Base-by-base conservation (phyloP, 2,888 invertebrate genomes). In the Campopleginae sp. region DNA sequence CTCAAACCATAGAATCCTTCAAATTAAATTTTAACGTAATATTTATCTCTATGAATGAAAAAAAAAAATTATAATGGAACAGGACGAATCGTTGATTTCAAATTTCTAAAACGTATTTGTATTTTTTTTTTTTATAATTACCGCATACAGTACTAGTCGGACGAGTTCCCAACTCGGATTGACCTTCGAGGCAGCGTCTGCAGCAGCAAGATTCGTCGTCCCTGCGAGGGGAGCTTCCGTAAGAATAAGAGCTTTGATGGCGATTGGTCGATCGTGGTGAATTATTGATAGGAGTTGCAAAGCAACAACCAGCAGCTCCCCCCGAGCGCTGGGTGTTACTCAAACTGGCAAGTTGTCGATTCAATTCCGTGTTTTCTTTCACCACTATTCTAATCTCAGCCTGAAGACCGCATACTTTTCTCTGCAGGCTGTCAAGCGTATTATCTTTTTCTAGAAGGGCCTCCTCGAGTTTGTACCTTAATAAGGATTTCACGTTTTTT, bases 391-490 rank as follows among this genome's bases (percentile, higher is more conserved):
- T 95, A 93, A 96, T 94, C 92, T 96, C 96, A 66, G 95, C 95
- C 88, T 96, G 96, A 71, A 96, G 94, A 65, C 95, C 94, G 88
- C 95, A 95, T 86, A 96, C 94, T 92, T 96, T 96, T 72, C 95
- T 94, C 80, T 96, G 95, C 58, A 96, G 94, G 8, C 94, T 95
- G 89, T 96, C 96, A 86, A 96, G 93, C 19, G 95, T 95, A 88
- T 95, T 95, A 88, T 96, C 96, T 88, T 96, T 96, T 54, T 95
- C 95, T 92, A 96, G 94, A 84, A 96, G 90, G 89, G 96, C 96
- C 89, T 96, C 95, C 90, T 96, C 96, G 86, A 96, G 93, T 88
- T 95, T 94, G 89, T 95, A 96, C 90, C 96, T 96, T 92, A 19
- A 63, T 7, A 31, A 61, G 17, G 44, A 76, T n/a, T 61, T 46